A percentile compares a stretch with the other conserved stretches of the same genome.
These are phyloP conservation scores for Zoanthus solanderi DNA, from an alignment of 92 coral and sea anemone species.

Conservation along the genomic window DNA sequence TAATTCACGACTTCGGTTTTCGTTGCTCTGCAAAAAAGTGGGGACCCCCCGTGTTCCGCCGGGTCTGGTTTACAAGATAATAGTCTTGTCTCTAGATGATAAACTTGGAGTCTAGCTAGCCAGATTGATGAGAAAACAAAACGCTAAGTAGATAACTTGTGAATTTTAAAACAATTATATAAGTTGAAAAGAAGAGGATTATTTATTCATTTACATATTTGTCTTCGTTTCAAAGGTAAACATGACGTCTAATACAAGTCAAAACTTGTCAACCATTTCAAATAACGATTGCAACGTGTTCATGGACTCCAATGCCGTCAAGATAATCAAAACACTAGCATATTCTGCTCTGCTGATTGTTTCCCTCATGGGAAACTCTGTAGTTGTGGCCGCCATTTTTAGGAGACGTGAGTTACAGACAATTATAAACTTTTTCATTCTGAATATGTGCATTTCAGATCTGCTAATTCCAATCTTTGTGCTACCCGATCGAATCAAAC, in stretches of 20 bases:
- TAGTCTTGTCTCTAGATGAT: too few relatives aligned
- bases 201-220: background rate
- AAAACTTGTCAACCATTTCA: background rate
- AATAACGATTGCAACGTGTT: slow-evolving; percentile 1
- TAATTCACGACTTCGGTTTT: too few relatives aligned
- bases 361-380: background rate
- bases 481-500: slow-evolving; percentile 36
- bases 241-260: background rate
- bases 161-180: too few relatives aligned
- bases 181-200: too few relatives aligned
- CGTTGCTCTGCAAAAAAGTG: too few relatives aligned
- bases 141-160: too few relatives aligned
- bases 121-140: too few relatives aligned
- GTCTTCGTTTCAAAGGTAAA: background rate
- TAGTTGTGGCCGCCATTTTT: background rate
- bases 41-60: too few relatives aligned
- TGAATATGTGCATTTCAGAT: slow-evolving; percentile 12
- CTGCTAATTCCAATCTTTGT: background rate
- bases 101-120: too few relatives aligned
- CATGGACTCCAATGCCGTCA: background rate
- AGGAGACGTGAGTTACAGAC: background rate
- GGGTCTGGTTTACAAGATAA: too few relatives aligned
- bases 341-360: background rate
- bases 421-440: slow-evolving; percentile 7
- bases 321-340: background rate